Base-by-base conservation (phyloP, 2,797 vertebrate species). In the Paguma larvata region DNA sequence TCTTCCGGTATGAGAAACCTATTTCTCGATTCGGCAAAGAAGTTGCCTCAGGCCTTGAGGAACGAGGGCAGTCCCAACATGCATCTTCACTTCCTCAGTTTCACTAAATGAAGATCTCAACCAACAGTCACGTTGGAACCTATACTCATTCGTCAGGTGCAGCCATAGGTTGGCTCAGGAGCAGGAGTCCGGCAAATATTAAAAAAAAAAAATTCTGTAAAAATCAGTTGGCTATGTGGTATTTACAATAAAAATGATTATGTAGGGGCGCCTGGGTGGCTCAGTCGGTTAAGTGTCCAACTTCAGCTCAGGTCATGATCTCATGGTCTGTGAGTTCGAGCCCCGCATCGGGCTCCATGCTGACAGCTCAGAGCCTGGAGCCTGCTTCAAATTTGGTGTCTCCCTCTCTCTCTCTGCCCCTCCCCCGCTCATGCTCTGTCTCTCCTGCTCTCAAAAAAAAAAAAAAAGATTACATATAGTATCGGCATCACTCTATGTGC, bases 401-500 rank as follows among this genome's bases (percentile, higher is more conserved):
- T 15, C 48, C 48, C 14, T 51, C 48, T 51, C 48, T 51, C 48
- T 51, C 48, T 51, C 48, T 51, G 3, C 14, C 48, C 48, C 48
- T 15, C 48, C 48, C 48, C 48, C 48, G 4, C 10, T 51, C 48
- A 51, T 5, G 48, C 48, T 51, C 48, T 51, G 48, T 48, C 48
- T 48, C 48, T 48, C 48, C 48, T 48, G 48, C 38, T 51, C 48
- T 51, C 48, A 51, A 14, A 51, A 15, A 70, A 13, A 15, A 10
- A 23, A 25, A 34, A 8, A 32, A 18, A 75, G 3, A 15, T 11
- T 2, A 30, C 0, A 18, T 18, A 65, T n/a, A 6, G 2, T 15
- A 16, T 27, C 72, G 25, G 48, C 70, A 44, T 25, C 41, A 38
- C 51, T 13, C 14, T 34, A 30, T n/a, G 21, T 86, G 65, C 21